Conservation (phyloP, 2,113 vertebrate genomes). For the Callaeas wilsoni region DNA sequence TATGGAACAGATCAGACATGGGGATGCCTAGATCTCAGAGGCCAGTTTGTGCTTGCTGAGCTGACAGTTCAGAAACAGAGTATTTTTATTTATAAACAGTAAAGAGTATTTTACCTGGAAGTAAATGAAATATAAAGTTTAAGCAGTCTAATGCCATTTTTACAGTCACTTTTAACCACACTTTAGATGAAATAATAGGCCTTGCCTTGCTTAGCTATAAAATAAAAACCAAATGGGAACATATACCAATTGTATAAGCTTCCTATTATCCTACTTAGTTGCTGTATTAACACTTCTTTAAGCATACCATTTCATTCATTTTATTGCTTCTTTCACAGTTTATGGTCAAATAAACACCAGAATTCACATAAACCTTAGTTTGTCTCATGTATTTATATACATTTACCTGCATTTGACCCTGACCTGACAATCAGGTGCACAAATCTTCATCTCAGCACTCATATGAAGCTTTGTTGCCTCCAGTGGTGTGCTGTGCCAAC, state of each 20-base stretch:
- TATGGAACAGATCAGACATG: background rate
- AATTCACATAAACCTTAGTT: background rate
- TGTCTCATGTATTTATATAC: background rate
- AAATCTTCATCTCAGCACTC: background rate
- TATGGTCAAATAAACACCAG: background rate
- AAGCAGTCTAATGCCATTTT: background rate
- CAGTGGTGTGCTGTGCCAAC: background rate
- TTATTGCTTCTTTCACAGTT: background rate
- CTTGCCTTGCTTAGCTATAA: background rate
- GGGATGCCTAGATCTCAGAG: background rate
- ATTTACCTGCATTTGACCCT: background rate
- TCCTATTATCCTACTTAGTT: background rate
- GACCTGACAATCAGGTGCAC: background rate
- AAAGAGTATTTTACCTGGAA: background rate
- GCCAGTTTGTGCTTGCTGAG: background rate
- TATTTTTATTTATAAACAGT: background rate
- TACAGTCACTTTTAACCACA: background rate
- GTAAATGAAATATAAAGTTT: background rate
- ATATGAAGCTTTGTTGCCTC: background rate
- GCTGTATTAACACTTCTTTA: background rate
- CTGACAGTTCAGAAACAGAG: background rate
- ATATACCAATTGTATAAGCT: background rate
- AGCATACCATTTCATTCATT: background rate
- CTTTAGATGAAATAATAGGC: background rate
- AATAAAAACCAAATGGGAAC: background rate